phyloP scores from a whole-genome alignment of 2,888 invertebrate genomes.

The Brenthis ino region DNA sequence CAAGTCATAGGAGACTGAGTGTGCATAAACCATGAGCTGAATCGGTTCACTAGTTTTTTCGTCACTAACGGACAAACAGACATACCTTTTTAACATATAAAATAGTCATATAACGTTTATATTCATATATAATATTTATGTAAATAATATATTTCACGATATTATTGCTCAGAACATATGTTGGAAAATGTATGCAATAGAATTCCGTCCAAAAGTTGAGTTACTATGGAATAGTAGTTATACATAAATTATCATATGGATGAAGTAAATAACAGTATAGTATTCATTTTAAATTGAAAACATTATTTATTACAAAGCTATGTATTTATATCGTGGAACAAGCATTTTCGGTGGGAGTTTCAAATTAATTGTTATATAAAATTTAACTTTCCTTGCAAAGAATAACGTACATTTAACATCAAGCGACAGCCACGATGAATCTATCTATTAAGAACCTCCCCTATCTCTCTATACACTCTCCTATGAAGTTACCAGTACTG shows the following conservation, averaged over 20 bases:
- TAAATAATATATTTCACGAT: slow-evolving; percentile 31
- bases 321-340: slow-evolving; percentile 8
- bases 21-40: neutral
- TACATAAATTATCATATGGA: slow-evolving; percentile 32
- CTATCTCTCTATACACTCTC: neutral
- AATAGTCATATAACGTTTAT: slow-evolving; percentile 23
- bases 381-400: too few species aligned
- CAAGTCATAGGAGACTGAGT: slow-evolving; percentile 1
- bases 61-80: slow-evolving; percentile 10
- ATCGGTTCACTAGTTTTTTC: slow-evolving; percentile 4
- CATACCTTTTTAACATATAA: slow-evolving; percentile 11
- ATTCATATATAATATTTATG: slow-evolving; percentile 25
- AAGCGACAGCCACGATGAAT: too few species aligned
- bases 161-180: slow-evolving; percentile 18
- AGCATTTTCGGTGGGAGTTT: slow-evolving; percentile 11
- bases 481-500: slow-evolving; percentile 21
- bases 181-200: slow-evolving; percentile 46
- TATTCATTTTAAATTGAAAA: slow-evolving; percentile 8
- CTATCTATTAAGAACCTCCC: too few species aligned
- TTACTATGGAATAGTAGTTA: slow-evolving; percentile 50
- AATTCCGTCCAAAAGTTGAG: slow-evolving; percentile 69
- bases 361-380: neutral
- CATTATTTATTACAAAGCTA: neutral
- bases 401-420: too few species aligned
- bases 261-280: slow-evolving; percentile 8